Conservation (phyloP, 30 jellyfish, hydroid and myxozoan species). For the Pelagia noctiluca region DNA sequence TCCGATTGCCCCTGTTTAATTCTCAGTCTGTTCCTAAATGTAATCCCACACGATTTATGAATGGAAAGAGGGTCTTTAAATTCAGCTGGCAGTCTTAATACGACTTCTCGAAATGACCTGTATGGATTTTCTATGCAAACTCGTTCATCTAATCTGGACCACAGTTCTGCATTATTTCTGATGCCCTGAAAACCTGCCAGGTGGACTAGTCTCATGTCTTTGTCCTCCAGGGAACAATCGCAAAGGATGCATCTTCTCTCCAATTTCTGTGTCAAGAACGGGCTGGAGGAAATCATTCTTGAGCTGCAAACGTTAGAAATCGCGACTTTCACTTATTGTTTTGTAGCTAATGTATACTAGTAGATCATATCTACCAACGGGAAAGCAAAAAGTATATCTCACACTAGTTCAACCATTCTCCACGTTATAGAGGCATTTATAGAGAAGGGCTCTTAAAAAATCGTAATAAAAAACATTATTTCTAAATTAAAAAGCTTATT, state of each 20-base stretch:
- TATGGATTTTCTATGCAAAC: slow-evolving; percentile 35
- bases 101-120: slow-evolving; percentile 44
- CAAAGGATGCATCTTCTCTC: slow-evolving; percentile 43
- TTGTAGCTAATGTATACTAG: slow-evolving; percentile 6
- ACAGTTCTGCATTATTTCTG: slow-evolving; percentile 31
- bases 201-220: slow-evolving; percentile 32
- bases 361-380: slow-evolving; percentile 24
- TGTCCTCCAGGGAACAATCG: slow-evolving; percentile 27
- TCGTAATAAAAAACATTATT: too few species aligned
- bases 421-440: too few species aligned
- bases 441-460: too few species aligned
- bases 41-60: slow-evolving; percentile 50
- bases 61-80: slow-evolving; percentile 28
- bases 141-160: slow-evolving; percentile 31
- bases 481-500: too few species aligned
- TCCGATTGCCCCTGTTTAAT: slow-evolving; percentile 35
- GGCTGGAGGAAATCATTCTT: slow-evolving; percentile 32
- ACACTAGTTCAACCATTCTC: too few species aligned
- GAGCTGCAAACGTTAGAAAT: slow-evolving; percentile 11
- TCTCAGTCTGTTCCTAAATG: slow-evolving; percentile 42
- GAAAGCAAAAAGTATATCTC: not conserved
- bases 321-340: slow-evolving; percentile 27
- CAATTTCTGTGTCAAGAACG: slow-evolving; percentile 6
- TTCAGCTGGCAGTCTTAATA: slow-evolving; percentile 36
- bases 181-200: slow-evolving; percentile 43